Base-by-base conservation (phyloP, 2,888 invertebrate genomes). In the Hirtodrosophila duncani region DNA sequence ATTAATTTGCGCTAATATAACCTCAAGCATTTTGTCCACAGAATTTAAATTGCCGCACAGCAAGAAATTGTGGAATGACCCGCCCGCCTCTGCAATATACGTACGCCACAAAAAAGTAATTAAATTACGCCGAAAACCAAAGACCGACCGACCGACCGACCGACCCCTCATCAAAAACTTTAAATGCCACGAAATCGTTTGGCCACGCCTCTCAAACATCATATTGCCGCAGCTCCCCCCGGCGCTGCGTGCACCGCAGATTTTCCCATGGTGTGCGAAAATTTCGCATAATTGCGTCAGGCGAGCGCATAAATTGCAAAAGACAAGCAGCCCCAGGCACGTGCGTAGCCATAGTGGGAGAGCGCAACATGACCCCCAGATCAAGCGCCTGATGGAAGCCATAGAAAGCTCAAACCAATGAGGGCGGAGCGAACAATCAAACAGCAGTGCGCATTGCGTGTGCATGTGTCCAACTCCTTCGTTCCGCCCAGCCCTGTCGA, bases 211-310 rank as follows among this genome's bases (percentile, higher is more conserved):
- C 3, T 7, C 5, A 3, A 24, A 24, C n/a, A 9, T n/a, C 4
- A 5, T 20, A 7, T 3, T 24, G n/a, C n/a, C n/a, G n/a, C n/a
- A n/a, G n/a, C n/a, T n/a, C n/a, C n/a, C n/a, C n/a, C n/a, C n/a
- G n/a, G n/a, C 74, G 48, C 17, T 11, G 20, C 39, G 21, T 17
- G 20, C n/a, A 2, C 8, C 17, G 29, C 6, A 7, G 16, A 10
- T 6, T 52, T 33, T 39, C 49, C 50, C 48, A 48, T 53, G 65
- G 65, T 79, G 81, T 80, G 67, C 63, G 68, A 81, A 75, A 79
- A 71, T 42, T 75, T 81, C 71, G 81, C 79, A 81, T 81, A 81
- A 75, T 75, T 81, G 80, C 81, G 81, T 71, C 72, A 64, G 79
- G 75, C 80, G 60, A 67, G 58, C 80, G 65, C 81, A 77, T 77